phyloP scores from a whole-genome alignment of 2,113 vertebrate genomes.

The Lethenteron reissneri region DNA sequence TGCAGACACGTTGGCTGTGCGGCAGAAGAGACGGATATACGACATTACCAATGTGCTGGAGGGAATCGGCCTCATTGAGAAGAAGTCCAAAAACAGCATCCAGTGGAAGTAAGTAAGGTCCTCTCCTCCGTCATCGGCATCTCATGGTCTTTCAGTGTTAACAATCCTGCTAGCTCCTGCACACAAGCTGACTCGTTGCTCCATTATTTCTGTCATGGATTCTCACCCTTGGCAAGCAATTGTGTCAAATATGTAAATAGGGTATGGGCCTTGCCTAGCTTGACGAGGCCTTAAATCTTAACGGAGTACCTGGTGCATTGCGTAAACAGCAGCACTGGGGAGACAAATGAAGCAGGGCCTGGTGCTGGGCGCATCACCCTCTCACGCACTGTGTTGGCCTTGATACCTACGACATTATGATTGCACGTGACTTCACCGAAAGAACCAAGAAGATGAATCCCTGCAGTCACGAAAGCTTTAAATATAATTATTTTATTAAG shows the following conservation, averaged over 20 bases:
- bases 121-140: not conserved
- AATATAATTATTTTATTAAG: too few species aligned
- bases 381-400: not conserved
- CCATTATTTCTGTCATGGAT: not conserved
- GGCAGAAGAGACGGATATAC: slow-evolving; percentile 88
- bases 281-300: not conserved
- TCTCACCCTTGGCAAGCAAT: not conserved
- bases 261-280: not conserved
- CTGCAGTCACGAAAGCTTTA: too few species aligned
- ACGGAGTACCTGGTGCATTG: not conserved
- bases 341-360: not conserved
- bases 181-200: not conserved
- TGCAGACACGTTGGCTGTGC: slow-evolving; percentile 78
- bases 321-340: not conserved
- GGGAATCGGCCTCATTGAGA: slow-evolving; percentile 87
- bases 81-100: slow-evolving; percentile 95
- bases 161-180: slow-evolving; percentile 3
- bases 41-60: slow-evolving; percentile 96
- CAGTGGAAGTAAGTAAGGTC: slow-evolving; percentile 56
- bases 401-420: too few species aligned
- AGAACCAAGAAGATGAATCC: too few species aligned
- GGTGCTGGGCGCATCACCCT: not conserved
- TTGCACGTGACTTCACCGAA: too few species aligned
- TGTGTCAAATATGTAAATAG: not conserved
- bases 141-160: not conserved